Percentiles rank a stretch among this genome's conserved stretches.
These are phyloP conservation scores for Chrysolina haemoptera DNA, from an alignment of 2,888 invertebrate genomes.

Conservation along the genomic window DNA sequence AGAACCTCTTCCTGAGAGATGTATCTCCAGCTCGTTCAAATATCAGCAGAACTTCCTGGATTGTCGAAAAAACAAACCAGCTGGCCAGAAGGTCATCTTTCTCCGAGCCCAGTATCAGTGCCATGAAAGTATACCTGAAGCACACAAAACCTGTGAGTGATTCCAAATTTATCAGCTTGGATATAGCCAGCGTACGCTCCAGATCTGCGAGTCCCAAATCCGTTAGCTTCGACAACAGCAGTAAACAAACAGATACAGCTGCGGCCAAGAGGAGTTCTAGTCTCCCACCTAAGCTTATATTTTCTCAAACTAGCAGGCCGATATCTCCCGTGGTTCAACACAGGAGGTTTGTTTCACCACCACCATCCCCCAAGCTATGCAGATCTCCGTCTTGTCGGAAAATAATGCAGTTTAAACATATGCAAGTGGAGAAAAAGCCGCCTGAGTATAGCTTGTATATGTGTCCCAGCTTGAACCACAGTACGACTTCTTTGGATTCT, in stretches of 20 bases:
- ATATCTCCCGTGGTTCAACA: conserved; percentile 59
- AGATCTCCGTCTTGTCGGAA: conserved; percentile 60
- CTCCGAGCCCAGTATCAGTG: conserved; percentile 73
- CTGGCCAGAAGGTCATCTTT: conserved; percentile 71
- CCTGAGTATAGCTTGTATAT: conserved; percentile 50
- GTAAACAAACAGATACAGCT: conserved; percentile 27
- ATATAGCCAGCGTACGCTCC: conserved; percentile 71
- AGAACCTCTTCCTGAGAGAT: conserved; percentile 78
- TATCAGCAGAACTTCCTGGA: conserved; percentile 72
- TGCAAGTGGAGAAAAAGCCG: conserved; percentile 40
- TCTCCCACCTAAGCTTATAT: conserved; percentile 70
- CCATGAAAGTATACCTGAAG: conserved; percentile 77
- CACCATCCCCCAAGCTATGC: conserved; percentile 54
- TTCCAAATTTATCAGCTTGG: conserved; percentile 81
- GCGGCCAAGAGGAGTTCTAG: conserved; percentile 68
- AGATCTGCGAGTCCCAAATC: conserved; percentile 74
- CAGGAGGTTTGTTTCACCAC: conserved; percentile 45
- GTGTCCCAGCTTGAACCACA: conserved; percentile 65
- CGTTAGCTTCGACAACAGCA: conserved; percentile 70
- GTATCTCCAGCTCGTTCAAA: conserved; percentile 66
- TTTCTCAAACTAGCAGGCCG: conserved; percentile 57
- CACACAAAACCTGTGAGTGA: conserved; percentile 81
- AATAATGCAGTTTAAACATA: conserved; percentile 58
- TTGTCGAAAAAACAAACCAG: conserved; percentile 80
- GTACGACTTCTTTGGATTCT: conserved; percentile 70